Evolutionary conservation across 35 echinoderm and acorn worm species (phyloP).

Genomic region (Apostichopus parvimensis): DNA sequence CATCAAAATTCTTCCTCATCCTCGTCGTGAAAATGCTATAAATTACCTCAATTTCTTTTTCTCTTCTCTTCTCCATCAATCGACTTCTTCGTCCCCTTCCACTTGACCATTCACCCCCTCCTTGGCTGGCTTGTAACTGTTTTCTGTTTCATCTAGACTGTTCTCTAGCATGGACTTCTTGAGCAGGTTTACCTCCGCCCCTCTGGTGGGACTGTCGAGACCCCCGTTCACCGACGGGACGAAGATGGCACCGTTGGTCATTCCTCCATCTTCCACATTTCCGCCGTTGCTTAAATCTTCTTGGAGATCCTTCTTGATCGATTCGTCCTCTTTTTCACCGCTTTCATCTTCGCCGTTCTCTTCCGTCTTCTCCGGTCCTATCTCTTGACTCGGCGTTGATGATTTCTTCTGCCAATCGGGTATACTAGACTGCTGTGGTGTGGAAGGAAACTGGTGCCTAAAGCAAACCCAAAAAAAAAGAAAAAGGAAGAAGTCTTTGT

Average conservation of each 20-base stretch:
- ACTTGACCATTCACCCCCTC: neutral
- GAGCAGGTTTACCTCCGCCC: slow-evolving; percentile 3
- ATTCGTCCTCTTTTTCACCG: neutral
- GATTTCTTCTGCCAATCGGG: slow-evolving; percentile 24
- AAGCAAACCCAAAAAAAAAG: neutral
- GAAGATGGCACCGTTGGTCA: neutral
- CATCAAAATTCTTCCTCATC: too few relatives aligned
- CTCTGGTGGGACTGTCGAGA: neutral
- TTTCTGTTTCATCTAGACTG: neutral
- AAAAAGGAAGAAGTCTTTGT: neutral
- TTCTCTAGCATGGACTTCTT: slow-evolving; percentile 36
- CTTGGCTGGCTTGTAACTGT: neutral
- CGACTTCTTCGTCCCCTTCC: slow-evolving; percentile 8
- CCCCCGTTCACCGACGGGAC: neutral
- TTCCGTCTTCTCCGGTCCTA: neutral
- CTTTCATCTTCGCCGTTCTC: neutral
- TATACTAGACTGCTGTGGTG: slow-evolving; percentile 41
- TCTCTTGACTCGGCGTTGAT: neutral
- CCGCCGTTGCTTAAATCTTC: neutral
- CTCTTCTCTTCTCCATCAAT: neutral
- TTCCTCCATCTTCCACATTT: neutral
- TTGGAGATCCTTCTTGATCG: neutral
- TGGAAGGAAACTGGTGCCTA: slow-evolving; percentile 37
- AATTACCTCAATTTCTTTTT: too few relatives aligned
- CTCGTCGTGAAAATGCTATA: too few relatives aligned